Conservation (phyloP, 1,140 invertebrate species). For the Pseudomyrmex dendroicus region DNA sequence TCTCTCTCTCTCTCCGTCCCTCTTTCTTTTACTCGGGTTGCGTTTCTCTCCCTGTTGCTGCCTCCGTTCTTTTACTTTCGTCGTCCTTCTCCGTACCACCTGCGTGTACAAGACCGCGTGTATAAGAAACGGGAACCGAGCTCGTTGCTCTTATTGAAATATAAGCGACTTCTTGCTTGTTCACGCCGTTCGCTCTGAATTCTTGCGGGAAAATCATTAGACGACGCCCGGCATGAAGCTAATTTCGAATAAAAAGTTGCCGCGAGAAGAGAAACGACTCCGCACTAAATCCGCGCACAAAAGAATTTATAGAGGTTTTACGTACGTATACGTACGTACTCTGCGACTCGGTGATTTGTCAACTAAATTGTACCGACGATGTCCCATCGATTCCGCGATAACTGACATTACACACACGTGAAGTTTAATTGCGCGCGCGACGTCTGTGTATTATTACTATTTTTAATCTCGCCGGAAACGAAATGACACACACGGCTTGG, state of each 20-base stretch:
- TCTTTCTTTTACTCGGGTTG: constrained; percentile 24
- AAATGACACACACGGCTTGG: too few species aligned
- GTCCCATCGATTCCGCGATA: too few species aligned
- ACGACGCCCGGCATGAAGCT: not conserved
- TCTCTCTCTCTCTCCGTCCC: constrained; percentile 56
- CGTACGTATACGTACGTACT: too few species aligned
- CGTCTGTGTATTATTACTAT: too few species aligned
- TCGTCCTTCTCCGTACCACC: constrained; percentile 52
- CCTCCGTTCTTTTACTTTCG: constrained; percentile 37
- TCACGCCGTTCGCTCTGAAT: not conserved
- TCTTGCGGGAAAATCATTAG: constrained; percentile 10
- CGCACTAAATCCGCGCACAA: not conserved
- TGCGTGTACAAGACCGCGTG: constrained; percentile 28
- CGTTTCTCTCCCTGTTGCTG: constrained; percentile 42
- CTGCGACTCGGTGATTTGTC: too few species aligned
- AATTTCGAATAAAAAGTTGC: constrained; percentile 20
- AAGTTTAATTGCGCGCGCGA: too few species aligned
- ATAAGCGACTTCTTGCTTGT: constrained; percentile 37
- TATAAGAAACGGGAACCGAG: constrained; percentile 40
- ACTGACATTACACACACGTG: too few species aligned
- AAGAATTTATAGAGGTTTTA: too few species aligned
- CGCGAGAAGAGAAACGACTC: not conserved
- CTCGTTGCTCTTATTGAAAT: constrained; percentile 50
- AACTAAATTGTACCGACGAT: too few species aligned
- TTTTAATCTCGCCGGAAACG: too few species aligned